Percentiles rank a stretch among this genome's conserved stretches.
Evolutionary conservation across 2,888 invertebrate species (phyloP).

Genomic region (Sisyra terminalis): DNA sequence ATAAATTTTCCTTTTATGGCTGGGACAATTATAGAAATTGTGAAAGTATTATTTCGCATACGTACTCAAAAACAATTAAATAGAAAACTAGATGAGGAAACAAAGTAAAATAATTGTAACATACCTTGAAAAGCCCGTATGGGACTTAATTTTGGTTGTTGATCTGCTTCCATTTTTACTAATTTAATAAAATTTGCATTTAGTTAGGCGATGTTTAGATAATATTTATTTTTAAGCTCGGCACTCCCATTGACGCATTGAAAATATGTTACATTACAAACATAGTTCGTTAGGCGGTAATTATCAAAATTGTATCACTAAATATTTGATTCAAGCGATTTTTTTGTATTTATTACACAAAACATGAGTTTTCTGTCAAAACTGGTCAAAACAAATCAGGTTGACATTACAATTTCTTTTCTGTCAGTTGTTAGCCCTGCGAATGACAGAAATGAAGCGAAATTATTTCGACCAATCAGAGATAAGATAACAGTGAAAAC

Average conservation of each 20-base stretch:
- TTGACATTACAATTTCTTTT: slow-evolving; percentile 3
- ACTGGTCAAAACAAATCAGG: slow-evolving; percentile 2
- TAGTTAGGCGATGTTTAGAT: background rate
- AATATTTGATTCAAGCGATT: too few species aligned
- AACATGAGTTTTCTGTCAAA: too few species aligned
- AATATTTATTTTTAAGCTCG: too few species aligned
- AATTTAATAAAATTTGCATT: background rate
- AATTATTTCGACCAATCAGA: too few species aligned
- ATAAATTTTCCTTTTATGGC: too few species aligned
- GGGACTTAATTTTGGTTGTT: slow-evolving; percentile 21
- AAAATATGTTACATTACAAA: too few species aligned
- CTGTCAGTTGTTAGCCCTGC: slow-evolving; percentile 1
- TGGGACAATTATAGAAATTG: background rate
- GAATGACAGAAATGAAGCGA: too few species aligned
- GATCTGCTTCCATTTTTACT: slow-evolving; percentile 8
- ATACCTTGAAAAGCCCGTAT: slow-evolving; percentile 31
- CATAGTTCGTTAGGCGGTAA: too few species aligned
- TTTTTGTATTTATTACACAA: too few species aligned
- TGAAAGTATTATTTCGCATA: background rate
- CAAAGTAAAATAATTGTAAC: slow-evolving; percentile 1
- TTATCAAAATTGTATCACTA: too few species aligned
- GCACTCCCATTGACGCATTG: too few species aligned
- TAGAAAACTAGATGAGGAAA: background rate
- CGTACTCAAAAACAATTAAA: background rate
- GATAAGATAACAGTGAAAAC: too few species aligned